Percentiles rank a stretch among this genome's conserved stretches.
Evolutionary conservation across 2,113 vertebrate genomes (phyloP).

Genomic region (Trochalopteron elliotii): DNA sequence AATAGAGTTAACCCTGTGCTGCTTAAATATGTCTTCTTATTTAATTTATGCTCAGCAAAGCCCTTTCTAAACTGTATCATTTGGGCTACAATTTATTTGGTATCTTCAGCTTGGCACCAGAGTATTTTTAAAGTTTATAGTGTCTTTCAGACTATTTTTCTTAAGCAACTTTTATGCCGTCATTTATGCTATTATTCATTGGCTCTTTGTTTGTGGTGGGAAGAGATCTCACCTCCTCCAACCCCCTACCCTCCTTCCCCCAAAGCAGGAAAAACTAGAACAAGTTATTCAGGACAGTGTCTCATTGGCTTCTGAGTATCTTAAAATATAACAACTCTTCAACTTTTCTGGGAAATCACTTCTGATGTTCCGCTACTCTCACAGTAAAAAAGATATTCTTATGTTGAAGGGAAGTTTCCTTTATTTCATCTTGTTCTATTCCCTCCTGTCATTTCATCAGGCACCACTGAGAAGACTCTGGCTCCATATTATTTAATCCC

Average conservation of each 20-base stretch:
- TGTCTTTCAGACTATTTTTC: background rate
- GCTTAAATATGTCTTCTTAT: background rate
- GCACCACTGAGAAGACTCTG: background rate
- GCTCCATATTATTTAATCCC: background rate
- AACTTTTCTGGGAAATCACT: background rate
- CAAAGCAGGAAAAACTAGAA: background rate
- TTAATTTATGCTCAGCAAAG: background rate
- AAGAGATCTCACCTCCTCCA: background rate
- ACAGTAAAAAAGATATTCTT: background rate
- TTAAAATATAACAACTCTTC: background rate
- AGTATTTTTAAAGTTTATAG: background rate
- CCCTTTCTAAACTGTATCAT: background rate
- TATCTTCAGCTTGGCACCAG: background rate
- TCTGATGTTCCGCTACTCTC: background rate
- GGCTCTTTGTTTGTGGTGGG: background rate
- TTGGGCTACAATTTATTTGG: background rate
- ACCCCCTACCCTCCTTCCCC: rapidly evolving
- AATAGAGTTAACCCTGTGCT: background rate
- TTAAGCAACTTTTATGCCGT: background rate
- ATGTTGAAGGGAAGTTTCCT: background rate
- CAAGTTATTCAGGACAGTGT: background rate
- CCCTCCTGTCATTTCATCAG: background rate
- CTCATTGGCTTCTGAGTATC: background rate
- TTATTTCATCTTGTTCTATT: background rate
- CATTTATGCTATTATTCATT: background rate